Base-by-base conservation (phyloP, 2,113 vertebrate genomes). In the Catharus minimus region DNA sequence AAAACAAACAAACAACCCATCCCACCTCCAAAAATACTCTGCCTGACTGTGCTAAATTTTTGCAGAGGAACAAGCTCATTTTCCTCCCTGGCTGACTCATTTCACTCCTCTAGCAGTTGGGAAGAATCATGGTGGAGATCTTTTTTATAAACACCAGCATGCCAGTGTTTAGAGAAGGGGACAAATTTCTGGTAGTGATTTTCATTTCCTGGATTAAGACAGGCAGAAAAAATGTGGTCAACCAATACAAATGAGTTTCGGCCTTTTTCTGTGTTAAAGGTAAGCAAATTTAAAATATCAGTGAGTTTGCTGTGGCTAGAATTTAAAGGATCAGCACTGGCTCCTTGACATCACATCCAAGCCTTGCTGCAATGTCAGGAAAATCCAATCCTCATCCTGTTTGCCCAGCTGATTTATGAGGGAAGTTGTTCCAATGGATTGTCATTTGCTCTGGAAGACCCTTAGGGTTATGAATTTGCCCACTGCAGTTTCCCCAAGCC, bases 271-370 rank as follows among this genome's bases (percentile, higher is more conserved):
- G 14, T 30, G 15, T 61, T 85, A 86, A 89, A 96, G 78, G 46
- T 92, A 92, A 96, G 74, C 61, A 89, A 94, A 96, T 69, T 87
- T 24, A 79, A 75, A 95, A 76, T 92, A 85, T 77, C 91, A 91
- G 55, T 74, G 84, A 94, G 74, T 55, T 62, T 93, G 30, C 67
- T 68, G 49, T 86, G 75, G 61, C 82, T 66, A 86, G 81, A 95
- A 77, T 76, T 67, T 52, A 94, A 95, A 72, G 44, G 55, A 95
- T 87, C 77, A n/a, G 56, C 33, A 87, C 36, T 0, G 0, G 13
- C 39, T 74, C 56, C 49, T 50, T 13, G 2, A 30, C 17, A 86
- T 46, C 36, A 32, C 9, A 33, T 13, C 36, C 5, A 2, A 61
- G 9, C 12, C 15, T 49, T 16, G 9, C 17, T 57, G 7, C 26